phyloP scores from a whole-genome alignment of 1,140 invertebrate species.

The Aphelinus certus region DNA sequence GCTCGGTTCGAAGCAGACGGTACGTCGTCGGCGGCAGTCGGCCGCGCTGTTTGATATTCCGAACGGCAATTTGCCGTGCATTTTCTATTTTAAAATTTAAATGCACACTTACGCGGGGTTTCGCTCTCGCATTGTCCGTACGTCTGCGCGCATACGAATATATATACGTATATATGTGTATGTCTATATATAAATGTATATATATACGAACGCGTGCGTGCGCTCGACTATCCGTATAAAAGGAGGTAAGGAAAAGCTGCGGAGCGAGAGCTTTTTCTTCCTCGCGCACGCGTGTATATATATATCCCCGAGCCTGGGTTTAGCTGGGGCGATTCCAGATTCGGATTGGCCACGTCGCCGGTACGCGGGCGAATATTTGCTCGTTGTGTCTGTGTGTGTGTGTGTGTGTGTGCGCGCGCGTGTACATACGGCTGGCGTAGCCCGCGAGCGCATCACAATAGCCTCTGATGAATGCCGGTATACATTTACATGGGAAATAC shows the following conservation, averaged over 20 bases:
- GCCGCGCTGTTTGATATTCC: slow-evolving; percentile 26
- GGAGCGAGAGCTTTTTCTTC: slow-evolving; percentile 44
- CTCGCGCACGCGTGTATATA: background rate
- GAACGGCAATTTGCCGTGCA: slow-evolving; percentile 27
- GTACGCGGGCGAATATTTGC: slow-evolving; percentile 55
- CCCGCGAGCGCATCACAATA: slow-evolving; percentile 55
- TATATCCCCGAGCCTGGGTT: too few relatives aligned
- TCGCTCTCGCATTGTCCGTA: slow-evolving; percentile 18
- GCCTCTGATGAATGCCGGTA: slow-evolving; percentile 63
- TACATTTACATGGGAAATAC: slow-evolving; percentile 64
- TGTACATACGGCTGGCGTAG: too few relatives aligned
- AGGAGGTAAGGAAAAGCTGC: slow-evolving; percentile 23
- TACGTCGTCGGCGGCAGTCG: background rate
- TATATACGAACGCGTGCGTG: too few relatives aligned
- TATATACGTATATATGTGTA: slow-evolving; percentile 40
- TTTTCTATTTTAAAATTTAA: slow-evolving; percentile 39
- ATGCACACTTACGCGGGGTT: slow-evolving; percentile 25
- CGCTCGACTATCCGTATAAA: too few relatives aligned
- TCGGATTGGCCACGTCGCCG: slow-evolving; percentile 44
- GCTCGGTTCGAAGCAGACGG: too few relatives aligned
- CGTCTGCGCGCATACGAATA: background rate
- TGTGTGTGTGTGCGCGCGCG: background rate
- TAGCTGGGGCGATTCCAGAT: slow-evolving; percentile 18
- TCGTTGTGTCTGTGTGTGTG: slow-evolving; percentile 40
- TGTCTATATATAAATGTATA: background rate